Base-by-base conservation (phyloP, 64 coral and sea anemone species). In the Porites australiensis region DNA sequence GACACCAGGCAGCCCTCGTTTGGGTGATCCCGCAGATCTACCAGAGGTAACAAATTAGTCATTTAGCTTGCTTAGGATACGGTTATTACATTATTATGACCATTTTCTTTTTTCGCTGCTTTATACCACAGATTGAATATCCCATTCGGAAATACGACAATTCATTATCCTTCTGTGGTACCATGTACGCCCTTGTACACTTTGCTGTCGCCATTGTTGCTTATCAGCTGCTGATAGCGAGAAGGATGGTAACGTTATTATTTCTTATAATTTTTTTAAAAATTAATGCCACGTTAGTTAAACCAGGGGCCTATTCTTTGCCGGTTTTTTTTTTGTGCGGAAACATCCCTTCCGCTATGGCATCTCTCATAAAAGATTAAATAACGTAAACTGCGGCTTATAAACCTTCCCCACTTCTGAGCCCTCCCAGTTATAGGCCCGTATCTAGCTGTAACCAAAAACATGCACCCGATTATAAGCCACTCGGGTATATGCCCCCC, bases 1-100 rank as follows among this genome's bases (percentile, higher is more conserved):
- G 96, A 79, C 82, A 4, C 96, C 93, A 5, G 94, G 94, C 14
- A 82, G 83, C 13, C 89, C 86, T 64, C 85, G 96, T 62, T 90
- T 98, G 72, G 96, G 96, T 58, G 82, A 98, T 76, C 96, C 89
- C 20, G 90, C 74, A 49, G 96, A 98, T 44, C 62, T 98, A 19
- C 96, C 96, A 37, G 58, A 91, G 87, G 96, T 98, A 70, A 53
- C 10, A 58, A 65, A 10, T 22, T 11, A 62, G 19, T 8, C 44
- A 45, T 45, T 46, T 43, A 15, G 13, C 43, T 13, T 76, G 13
- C 19, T 76, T 46, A 8, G 50, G 45, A 14, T 65, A 22, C 4
- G 23, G 44, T 48, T n/a, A 14, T 74, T 46, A 45, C 54, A 57
- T 7, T 12, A 57, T 1, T 9, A 57, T 57, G 54, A 57, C 12